Evolutionary conservation across 2,797 vertebrate genomes (phyloP).

Genomic region (Petrocephalus schoutedeni): DNA sequence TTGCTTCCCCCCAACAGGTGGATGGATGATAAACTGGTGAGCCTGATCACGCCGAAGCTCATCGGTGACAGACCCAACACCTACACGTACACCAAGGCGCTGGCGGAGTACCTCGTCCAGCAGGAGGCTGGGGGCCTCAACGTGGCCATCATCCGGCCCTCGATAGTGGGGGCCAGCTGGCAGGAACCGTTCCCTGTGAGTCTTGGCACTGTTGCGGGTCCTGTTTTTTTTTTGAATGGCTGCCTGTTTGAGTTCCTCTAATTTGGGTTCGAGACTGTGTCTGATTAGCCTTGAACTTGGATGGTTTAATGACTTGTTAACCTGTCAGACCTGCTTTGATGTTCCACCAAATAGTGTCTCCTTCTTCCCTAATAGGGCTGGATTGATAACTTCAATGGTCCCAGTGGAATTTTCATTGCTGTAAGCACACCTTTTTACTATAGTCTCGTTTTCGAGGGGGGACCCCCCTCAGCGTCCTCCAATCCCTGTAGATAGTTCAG

Average conservation of each 20-base stretch:
- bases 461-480: no score
- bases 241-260: background rate
- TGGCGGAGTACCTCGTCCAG: slow-evolving; percentile 90
- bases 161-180: slow-evolving; percentile 98
- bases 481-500: background rate
- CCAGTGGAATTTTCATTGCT: slow-evolving; percentile 95
- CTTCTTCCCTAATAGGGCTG: slow-evolving; percentile 72
- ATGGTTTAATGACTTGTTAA: background rate
- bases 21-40: slow-evolving; percentile 93
- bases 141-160: slow-evolving; percentile 86
- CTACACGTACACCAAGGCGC: slow-evolving; percentile 90
- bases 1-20: slow-evolving; percentile 64
- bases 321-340: background rate
- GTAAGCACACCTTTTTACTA: slow-evolving; percentile 63
- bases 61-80: slow-evolving; percentile 90
- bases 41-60: slow-evolving; percentile 85
- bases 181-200: slow-evolving; percentile 97
- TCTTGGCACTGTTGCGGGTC: slow-evolving; percentile 20
- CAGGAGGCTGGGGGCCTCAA: slow-evolving; percentile 88
- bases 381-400: slow-evolving; percentile 99
- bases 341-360: slow-evolving; percentile 5
- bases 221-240: background rate
- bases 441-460: background rate
- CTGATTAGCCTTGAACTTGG: background rate
- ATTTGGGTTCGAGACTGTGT: background rate